These are phyloP conservation scores for Lichenostomus cassidix DNA, from an alignment of 2,113 vertebrate species.

Conservation along the genomic window DNA sequence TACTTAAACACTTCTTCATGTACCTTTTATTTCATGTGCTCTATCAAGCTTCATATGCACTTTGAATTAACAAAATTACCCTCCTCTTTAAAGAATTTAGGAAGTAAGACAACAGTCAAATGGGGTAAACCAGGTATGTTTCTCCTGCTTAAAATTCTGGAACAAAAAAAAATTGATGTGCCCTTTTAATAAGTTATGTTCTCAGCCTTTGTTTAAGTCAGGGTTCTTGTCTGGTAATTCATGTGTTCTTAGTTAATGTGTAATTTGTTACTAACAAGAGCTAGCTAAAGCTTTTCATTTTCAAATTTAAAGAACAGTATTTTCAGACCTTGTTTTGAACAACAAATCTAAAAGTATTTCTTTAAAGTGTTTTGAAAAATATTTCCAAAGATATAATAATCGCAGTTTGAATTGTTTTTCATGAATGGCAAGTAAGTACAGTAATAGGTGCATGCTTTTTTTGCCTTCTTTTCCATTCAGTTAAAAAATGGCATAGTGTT, in stretches of 20 bases:
- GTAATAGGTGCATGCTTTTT: neutral
- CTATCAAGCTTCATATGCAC: neutral
- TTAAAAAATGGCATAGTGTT: neutral
- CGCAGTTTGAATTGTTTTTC: neutral
- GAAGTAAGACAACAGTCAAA: neutral
- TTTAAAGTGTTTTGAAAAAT: neutral
- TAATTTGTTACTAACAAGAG: neutral
- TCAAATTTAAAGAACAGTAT: neutral
- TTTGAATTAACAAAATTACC: neutral
- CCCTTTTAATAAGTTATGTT: neutral
- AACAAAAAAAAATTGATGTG: accelerated
- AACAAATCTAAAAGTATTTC: neutral
- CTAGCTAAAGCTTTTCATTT: neutral
- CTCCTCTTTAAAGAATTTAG: neutral
- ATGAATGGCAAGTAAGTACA: neutral
- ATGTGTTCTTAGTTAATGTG: neutral
- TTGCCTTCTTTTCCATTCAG: neutral
- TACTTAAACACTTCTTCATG: neutral
- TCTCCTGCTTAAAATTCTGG: neutral
- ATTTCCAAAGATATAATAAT: neutral
- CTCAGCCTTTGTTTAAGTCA: neutral
- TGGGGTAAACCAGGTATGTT: neutral
- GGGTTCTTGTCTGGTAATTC: neutral
- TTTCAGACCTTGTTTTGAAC: neutral
- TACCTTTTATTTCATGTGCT: neutral